Conservation (phyloP, 2,797 vertebrate species). For the Xenentodon cancila region DNA sequence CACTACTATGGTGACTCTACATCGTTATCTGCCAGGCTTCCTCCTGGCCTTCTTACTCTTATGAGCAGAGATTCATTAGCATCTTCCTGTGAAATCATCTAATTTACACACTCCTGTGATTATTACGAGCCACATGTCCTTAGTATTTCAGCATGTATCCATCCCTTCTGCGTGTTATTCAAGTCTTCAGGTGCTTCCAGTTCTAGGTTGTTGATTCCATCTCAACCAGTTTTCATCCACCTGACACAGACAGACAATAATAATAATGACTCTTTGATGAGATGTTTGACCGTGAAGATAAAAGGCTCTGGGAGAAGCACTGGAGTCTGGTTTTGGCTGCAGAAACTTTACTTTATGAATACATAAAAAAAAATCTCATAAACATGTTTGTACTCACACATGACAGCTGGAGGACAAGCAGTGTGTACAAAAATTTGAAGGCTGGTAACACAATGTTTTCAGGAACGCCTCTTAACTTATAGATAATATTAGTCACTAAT, state of each 20-base stretch:
- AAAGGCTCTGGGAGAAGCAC: constrained; percentile 22
- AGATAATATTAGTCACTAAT: too few relatives aligned
- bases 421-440: background rate
- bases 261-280: constrained; percentile 47
- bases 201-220: constrained; percentile 18
- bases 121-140: constrained; percentile 47
- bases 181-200: constrained; percentile 28
- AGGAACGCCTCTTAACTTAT: too few relatives aligned
- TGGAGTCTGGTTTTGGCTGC: background rate
- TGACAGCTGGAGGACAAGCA: constrained; percentile 23
- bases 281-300: constrained; percentile 52
- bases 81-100: constrained; percentile 52
- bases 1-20: constrained; percentile 37
- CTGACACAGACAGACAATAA: constrained; percentile 21
- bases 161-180: constrained; percentile 39
- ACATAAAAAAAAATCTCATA: constrained; percentile 44
- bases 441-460: background rate
- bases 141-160: constrained; percentile 58
- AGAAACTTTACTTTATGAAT: constrained; percentile 53
- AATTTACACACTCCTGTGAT: constrained; percentile 63
- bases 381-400: background rate
- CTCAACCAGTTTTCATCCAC: constrained; percentile 8
- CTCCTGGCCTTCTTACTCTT: constrained; percentile 26
- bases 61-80: constrained; percentile 52
- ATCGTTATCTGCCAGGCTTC: constrained; percentile 24